These are phyloP conservation scores for Dysmachus trigonus DNA, from an alignment of 2,888 invertebrate genomes.

Conservation along the genomic window DNA sequence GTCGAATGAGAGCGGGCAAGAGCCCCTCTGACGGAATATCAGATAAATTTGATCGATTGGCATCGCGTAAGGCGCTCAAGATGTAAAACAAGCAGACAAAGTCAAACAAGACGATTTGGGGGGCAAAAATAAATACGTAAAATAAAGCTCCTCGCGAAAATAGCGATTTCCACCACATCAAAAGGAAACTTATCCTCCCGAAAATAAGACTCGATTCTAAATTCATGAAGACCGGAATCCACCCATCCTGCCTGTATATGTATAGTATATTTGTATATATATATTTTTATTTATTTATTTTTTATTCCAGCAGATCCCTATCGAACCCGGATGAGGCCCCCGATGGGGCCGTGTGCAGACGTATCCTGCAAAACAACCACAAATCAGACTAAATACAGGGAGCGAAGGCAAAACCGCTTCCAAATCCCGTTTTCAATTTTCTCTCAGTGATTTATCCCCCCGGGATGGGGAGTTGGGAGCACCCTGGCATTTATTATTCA, in stretches of 20 bases:
- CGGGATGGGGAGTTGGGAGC: conserved; percentile 42
- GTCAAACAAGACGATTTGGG: conserved; percentile 12
- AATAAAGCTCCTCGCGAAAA: conserved; percentile 6
- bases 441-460: conserved; percentile 42
- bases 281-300: neutral
- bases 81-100: conserved; percentile 2
- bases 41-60: conserved; percentile 37
- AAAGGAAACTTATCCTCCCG: conserved; percentile 19
- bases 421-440: conserved; percentile 48
- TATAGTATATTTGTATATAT: neutral
- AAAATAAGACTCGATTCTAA: conserved; percentile 17
- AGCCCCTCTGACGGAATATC: conserved; percentile 14
- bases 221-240: neutral
- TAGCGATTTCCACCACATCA: conserved; percentile 26
- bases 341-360: neutral
- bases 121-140: conserved; percentile 18
- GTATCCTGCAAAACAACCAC: conserved; percentile 35
- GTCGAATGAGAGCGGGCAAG: neutral
- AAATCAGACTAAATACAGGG: conserved; percentile 39
- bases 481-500: conserved; percentile 48
- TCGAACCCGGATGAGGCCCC: neutral
- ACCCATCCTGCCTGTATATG: neutral
- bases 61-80: conserved; percentile 29
- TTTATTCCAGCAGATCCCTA: neutral
- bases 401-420: conserved; percentile 42